Evolutionary conservation across 2,113 vertebrate species (phyloP).

Genomic region (Ammodytes dubius): DNA sequence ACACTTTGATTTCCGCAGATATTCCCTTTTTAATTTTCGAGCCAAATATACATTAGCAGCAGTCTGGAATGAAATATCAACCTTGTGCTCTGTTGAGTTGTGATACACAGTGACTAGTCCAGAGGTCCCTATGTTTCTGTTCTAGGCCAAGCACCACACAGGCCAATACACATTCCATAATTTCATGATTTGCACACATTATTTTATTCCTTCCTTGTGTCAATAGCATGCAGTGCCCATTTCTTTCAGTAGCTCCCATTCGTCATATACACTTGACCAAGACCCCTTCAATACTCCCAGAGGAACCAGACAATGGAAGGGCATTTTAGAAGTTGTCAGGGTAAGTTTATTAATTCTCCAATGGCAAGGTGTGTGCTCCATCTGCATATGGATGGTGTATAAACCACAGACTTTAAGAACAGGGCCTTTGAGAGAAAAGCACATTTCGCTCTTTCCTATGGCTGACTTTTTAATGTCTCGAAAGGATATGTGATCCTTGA

Average conservation of each 20-base stretch:
- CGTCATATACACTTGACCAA: conserved; percentile 16
- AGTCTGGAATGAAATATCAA: conserved; percentile 69
- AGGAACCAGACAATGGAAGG: conserved; percentile 46
- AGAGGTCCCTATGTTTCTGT: conserved; percentile 44
- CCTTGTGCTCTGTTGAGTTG: conserved; percentile 57
- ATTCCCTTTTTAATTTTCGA: conserved; percentile 81
- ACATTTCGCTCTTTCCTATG: conserved; percentile 43
- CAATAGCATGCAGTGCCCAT: conserved; percentile 23
- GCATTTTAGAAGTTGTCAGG: conserved; percentile 42
- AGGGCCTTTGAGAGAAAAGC: conserved; percentile 24
- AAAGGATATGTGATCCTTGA: conserved; percentile 49
- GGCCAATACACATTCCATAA: not conserved
- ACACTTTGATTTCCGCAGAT: conserved; percentile 53
- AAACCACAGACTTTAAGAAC: conserved; percentile 32
- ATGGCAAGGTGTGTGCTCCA: conserved; percentile 28
- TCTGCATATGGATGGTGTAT: conserved; percentile 26
- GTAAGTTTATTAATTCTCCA: conserved; percentile 35
- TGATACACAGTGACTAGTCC: conserved; percentile 55
- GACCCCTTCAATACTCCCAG: conserved; percentile 31
- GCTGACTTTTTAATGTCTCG: conserved; percentile 49
- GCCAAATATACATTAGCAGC: conserved; percentile 80
- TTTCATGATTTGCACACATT: conserved; percentile 16
- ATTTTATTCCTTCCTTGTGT: conserved; percentile 8
- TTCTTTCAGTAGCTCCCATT: conserved; percentile 39
- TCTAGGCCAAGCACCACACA: conserved; percentile 35